phyloP scores from a whole-genome alignment of 2,797 vertebrate genomes.

The Rhyacichthys aspro region DNA sequence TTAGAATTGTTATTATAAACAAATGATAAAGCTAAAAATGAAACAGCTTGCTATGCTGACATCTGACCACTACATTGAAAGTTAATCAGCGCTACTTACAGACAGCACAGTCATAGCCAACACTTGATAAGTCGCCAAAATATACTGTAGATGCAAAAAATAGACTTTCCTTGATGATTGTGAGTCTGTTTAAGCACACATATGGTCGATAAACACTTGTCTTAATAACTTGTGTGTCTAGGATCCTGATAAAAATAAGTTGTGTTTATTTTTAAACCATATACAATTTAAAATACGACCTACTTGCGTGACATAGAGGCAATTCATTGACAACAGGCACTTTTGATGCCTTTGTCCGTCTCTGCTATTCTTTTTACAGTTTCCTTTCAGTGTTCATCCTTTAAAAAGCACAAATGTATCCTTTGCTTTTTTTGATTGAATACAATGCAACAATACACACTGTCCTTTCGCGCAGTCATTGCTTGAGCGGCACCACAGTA shows the following conservation, averaged over 20 bases:
- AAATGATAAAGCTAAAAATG: constrained; percentile 28
- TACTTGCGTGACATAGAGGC: constrained; percentile 62
- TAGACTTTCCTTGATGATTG: constrained; percentile 10
- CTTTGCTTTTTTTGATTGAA: constrained; percentile 73
- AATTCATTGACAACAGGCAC: constrained; percentile 51
- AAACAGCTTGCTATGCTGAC: constrained; percentile 43
- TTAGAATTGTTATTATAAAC: constrained; percentile 26
- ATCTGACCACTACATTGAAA: constrained; percentile 14
- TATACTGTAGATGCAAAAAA: constrained; percentile 32
- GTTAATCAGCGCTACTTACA: constrained; percentile 27
- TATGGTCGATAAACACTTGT: constrained; percentile 13
- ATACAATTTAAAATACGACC: constrained; percentile 19
- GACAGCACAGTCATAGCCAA: constrained; percentile 15
- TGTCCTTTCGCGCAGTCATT: constrained; percentile 63
- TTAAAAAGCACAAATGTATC: constrained; percentile 78
- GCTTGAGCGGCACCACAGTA: constrained; percentile 56
- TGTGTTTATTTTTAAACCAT: constrained; percentile 25
- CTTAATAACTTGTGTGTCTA: constrained; percentile 14
- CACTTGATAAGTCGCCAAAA: constrained; percentile 27
- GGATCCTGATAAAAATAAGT: constrained; percentile 28
- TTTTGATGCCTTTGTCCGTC: constrained; percentile 70
- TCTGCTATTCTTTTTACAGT: constrained; percentile 73
- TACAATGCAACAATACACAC: constrained; percentile 69
- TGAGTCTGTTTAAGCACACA: constrained; percentile 18
- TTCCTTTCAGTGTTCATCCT: constrained; percentile 67